Percentiles rank a stretch among this genome's conserved stretches.
phyloP scores from a whole-genome alignment of 2,888 invertebrate genomes.

The Eutolmus rufibarbis region DNA sequence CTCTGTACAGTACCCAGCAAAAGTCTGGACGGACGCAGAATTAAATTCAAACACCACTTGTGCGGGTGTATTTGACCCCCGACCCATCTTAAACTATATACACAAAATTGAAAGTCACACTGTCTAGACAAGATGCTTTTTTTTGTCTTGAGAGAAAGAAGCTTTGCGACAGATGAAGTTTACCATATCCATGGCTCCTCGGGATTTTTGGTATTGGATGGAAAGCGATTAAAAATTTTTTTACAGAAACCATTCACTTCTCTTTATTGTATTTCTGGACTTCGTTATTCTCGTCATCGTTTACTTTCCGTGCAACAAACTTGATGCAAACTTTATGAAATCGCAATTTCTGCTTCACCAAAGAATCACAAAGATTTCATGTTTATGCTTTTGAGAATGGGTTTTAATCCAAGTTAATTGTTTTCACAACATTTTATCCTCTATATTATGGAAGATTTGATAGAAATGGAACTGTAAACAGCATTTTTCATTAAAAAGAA shows the following conservation, averaged over 20 bases:
- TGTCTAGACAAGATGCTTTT: neutral
- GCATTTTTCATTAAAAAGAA: neutral
- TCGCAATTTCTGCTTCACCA: neutral
- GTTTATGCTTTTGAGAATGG: neutral
- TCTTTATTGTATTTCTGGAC: neutral
- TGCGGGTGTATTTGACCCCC: neutral
- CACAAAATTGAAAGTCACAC: neutral
- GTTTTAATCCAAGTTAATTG: neutral
- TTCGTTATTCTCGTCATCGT: neutral
- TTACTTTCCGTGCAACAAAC: neutral
- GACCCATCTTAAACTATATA: neutral
- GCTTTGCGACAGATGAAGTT: neutral
- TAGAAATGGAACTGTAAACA: too few relatives aligned
- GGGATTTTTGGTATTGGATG: neutral
- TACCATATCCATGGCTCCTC: neutral
- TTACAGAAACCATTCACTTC: neutral
- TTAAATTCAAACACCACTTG: neutral
- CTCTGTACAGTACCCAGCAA: neutral
- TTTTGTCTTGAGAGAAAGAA: neutral
- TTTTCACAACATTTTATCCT: neutral
- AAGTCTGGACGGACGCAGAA: neutral
- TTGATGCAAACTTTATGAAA: neutral
- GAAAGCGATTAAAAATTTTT: neutral
- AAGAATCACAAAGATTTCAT: neutral
- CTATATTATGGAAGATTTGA: too few relatives aligned